Evolutionary conservation across 2,797 vertebrate species (phyloP), one percentile per base, ranked within the genome.

Genomic region (Emys orbicularis): DNA sequence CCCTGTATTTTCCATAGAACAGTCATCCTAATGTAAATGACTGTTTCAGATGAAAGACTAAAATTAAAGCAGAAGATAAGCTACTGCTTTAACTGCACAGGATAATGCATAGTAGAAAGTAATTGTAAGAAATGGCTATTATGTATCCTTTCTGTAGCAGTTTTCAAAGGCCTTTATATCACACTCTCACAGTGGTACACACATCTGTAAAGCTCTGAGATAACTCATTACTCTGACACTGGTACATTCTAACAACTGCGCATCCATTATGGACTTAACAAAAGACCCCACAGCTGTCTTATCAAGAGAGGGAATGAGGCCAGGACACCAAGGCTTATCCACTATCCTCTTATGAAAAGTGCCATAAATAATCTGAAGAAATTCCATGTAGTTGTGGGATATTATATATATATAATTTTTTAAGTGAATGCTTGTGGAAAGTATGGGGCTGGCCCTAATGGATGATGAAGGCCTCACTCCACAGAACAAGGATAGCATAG

Each of bases 111-210:
- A 1, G 44, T 41, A 65, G 53, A 81, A 90, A 84, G 52, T 50
- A 53, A 12, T 90, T 90, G 11, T 56, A 88, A 81, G 89, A 85
- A 90, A 81, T 84, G 19, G n/a, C 65, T 65, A 19, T 34, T 56
- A 16, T 34, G 8, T 41, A 31, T 90, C 85, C 56, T 92, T 91
- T 65, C 50, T 83, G 54, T 25, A 68, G 68, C 82, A 74, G 47
- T 93, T 94, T 90, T 86, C 83, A 27, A 54, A 91, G 53, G 61
- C 92, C 34, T 94, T 93, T 91, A 94, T 81, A 85, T 88, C 85
- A 56, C 83, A 65, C 68, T 79, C 47, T 27, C 88, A 19, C 84
- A 27, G 12, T 86, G 83, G 41, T 44, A 5, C 25, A 15, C 83
- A 82, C 87, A 76, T 96, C 47, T 72, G 76, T 79, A 41, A 84